Evolutionary conservation across 2,797 vertebrate genomes (phyloP).

Genomic region (Oryzias dopingdopingensis): DNA sequence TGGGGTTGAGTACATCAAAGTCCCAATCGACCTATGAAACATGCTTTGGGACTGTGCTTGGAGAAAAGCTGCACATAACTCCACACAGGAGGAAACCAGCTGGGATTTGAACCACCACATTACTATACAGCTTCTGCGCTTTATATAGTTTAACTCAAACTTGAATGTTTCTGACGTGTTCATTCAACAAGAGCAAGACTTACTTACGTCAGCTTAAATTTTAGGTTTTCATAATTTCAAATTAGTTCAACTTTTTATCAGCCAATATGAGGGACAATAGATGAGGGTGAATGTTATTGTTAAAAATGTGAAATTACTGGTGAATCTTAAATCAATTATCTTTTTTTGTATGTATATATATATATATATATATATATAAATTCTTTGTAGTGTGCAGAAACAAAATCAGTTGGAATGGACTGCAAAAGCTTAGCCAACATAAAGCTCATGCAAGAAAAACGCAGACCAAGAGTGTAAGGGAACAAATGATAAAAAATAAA

Average conservation of each 20-base stretch:
- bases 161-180: constrained; percentile 20
- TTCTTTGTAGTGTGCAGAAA: constrained; percentile 31
- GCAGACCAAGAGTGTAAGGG: constrained; percentile 27
- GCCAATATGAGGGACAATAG: not conserved
- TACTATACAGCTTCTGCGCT: not conserved
- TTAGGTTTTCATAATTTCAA: not conserved
- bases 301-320: not conserved
- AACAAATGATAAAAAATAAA: constrained; percentile 29
- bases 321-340: constrained; percentile 44
- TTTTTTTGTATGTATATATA: not conserved
- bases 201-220: not conserved
- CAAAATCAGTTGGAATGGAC: constrained; percentile 43
- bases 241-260: not conserved
- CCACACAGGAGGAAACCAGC: no score
- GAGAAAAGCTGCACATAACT: no score
- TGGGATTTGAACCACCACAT: no score
- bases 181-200: not conserved
- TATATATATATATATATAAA: not conserved
- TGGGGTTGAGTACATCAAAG: no score
- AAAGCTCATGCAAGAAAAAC: constrained; percentile 60
- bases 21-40: no score
- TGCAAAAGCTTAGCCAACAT: constrained; percentile 51
- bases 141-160: constrained; percentile 51
- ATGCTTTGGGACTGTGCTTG: no score
- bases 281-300: not conserved